Evolutionary conservation across 2,113 vertebrate genomes (phyloP), one percentile per base, ranked within the genome.

Genomic region (western clawed frog (Xenopus tropicalis)): DNA sequence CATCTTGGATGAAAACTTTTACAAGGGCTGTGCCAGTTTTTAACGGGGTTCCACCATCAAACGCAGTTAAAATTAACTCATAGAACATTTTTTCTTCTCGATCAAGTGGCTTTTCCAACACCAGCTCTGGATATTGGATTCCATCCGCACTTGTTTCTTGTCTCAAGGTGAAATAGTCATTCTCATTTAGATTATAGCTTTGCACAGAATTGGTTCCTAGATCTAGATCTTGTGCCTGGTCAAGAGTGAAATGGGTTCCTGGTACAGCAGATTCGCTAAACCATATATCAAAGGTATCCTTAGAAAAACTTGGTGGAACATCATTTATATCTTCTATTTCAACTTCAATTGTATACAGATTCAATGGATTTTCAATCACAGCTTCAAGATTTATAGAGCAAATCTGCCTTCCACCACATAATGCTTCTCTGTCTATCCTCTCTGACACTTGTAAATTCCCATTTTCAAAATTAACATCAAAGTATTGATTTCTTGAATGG

Each of bases 291-390:
- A 88, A 69, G 17, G 25, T 19, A 21, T 80, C 72, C 69, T 76
- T 85, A 0, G 83, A 43, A 23, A 93, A 93, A 1, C 21, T 65
- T 0, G 90, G 91, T 0, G 84, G 72, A 3, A 92, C 91, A 66
- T 94, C 93, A 52, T 94, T 94, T 56, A 92, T 82, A 74, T 93
- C 91, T 20, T 84, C 61, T 44, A 93, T 86, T 11, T 83, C 79
- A 20, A 94, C 67, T 0, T 78, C 83, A 7, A 93, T 13, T 0
- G 84, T 86, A 74, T 89, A 88, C 43, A 93, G 70, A 68, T 88
- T 82, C n/a, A 93, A 80, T 12, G 90, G 91, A 17, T 89, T 93
- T 71, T 94, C 86, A 25, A 90, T 63, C 5, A 92, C 84, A 3
- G 86, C 78, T 37, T 94, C 88, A 69, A 92, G 79, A 14, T 72